These are phyloP conservation scores for Melieria omissa DNA, from an alignment of 2,888 invertebrate genomes.

Conservation along the genomic window DNA sequence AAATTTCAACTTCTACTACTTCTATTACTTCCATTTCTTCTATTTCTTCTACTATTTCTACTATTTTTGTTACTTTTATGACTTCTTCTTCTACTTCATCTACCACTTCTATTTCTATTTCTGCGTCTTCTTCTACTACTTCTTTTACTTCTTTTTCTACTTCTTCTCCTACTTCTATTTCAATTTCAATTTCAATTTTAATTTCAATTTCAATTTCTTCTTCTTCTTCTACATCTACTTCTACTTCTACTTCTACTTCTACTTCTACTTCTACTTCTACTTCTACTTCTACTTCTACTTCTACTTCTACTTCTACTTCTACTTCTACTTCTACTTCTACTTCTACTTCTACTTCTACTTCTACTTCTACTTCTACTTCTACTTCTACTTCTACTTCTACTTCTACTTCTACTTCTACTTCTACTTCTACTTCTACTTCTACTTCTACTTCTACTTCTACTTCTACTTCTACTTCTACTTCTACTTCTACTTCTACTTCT, in stretches of 20 bases:
- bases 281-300: not conserved
- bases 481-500: constrained; percentile 7
- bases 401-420: constrained; percentile 8
- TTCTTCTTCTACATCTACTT: not conserved
- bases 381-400: constrained; percentile 10
- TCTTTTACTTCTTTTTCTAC: not conserved
- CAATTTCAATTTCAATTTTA: not conserved
- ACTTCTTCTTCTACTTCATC: too few relatives aligned
- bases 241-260: not conserved
- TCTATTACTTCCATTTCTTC: too few relatives aligned
- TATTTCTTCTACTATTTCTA: too few relatives aligned
- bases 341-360: constrained; percentile 8
- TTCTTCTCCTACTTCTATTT: not conserved
- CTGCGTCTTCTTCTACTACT: not conserved
- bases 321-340: constrained; percentile 7
- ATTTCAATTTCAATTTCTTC: not conserved
- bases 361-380: constrained; percentile 5
- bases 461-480: constrained; percentile 8
- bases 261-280: not conserved
- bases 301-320: constrained; percentile 7
- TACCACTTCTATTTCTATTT: too few relatives aligned
- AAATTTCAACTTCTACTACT: too few relatives aligned
- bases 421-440: constrained; percentile 7
- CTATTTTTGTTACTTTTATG: too few relatives aligned
- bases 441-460: constrained; percentile 10